Conservation (phyloP, 2,113 vertebrate genomes). For the Chlorodrepanis virens region DNA sequence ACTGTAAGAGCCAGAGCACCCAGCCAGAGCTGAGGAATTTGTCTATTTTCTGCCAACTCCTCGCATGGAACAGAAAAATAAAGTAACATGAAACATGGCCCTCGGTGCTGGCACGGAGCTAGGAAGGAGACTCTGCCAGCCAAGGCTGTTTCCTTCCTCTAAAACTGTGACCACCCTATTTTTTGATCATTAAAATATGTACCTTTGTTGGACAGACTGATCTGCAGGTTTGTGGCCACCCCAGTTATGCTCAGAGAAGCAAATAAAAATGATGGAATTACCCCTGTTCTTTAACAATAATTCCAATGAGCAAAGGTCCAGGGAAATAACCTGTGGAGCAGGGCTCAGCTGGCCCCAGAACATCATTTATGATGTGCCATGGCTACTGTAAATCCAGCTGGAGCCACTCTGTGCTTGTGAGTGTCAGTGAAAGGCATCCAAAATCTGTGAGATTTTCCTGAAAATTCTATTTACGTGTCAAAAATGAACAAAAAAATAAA, state of each 20-base stretch:
- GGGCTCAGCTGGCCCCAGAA: neutral
- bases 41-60: conserved; percentile 32
- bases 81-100: neutral
- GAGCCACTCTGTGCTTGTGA: neutral
- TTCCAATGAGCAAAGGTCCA: neutral
- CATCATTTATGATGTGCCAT: neutral
- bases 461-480: neutral
- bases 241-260: neutral
- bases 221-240: neutral
- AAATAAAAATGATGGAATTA: neutral
- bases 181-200: neutral
- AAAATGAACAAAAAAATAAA: neutral
- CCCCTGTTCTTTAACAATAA: neutral
- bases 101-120: neutral
- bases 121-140: neutral
- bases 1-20: neutral
- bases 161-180: neutral
- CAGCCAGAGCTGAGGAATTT: conserved; percentile 39
- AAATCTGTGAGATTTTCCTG: neutral
- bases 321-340: neutral
- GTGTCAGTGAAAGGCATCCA: neutral
- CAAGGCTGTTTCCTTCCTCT: neutral
- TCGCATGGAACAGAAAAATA: conserved; percentile 16
- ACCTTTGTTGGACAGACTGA: neutral
- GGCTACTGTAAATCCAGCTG: neutral